phyloP scores from a whole-genome alignment of 2,888 invertebrate species.

The Smittia aterrima region DNA sequence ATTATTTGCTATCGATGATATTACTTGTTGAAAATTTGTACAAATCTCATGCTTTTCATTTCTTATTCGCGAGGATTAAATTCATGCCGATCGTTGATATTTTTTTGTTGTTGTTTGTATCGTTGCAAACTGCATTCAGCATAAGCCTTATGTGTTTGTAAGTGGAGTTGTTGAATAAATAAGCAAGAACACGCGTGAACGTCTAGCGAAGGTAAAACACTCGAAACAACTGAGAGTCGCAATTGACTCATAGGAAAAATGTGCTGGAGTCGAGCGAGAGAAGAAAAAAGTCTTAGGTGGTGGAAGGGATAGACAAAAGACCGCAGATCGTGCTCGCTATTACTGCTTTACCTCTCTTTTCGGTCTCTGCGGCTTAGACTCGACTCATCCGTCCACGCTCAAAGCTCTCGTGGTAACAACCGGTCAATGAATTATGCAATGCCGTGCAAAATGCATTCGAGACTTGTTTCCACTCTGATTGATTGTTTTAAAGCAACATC shows the following conservation, averaged over 20 bases:
- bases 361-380: not conserved
- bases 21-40: constrained; percentile 2
- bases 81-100: not conserved
- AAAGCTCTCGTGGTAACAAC: not conserved
- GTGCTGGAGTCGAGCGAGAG: not conserved
- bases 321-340: constrained; percentile 4
- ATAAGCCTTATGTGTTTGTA: not conserved
- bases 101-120: not conserved
- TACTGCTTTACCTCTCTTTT: constrained; percentile 3
- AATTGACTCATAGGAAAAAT: constrained; percentile 1
- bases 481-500: too few species aligned
- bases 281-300: constrained; percentile 3
- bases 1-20: not conserved
- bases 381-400: constrained; percentile 1
- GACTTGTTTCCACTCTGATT: not conserved
- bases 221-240: constrained; percentile 12
- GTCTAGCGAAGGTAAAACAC: constrained; percentile 31
- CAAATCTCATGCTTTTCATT: not conserved
- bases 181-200: constrained; percentile 28
- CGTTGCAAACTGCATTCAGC: not conserved
- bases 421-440: constrained; percentile 8
- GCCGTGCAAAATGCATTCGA: constrained; percentile 1
- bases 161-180: not conserved
- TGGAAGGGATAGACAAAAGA: constrained; percentile 7
- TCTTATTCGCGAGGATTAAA: not conserved